A percentile compares a stretch with the other conserved stretches of the same genome.
These are phyloP conservation scores for Stratiolaelaps scimitus DNA, from an alignment of 1,140 invertebrate species.

Conservation along the genomic window DNA sequence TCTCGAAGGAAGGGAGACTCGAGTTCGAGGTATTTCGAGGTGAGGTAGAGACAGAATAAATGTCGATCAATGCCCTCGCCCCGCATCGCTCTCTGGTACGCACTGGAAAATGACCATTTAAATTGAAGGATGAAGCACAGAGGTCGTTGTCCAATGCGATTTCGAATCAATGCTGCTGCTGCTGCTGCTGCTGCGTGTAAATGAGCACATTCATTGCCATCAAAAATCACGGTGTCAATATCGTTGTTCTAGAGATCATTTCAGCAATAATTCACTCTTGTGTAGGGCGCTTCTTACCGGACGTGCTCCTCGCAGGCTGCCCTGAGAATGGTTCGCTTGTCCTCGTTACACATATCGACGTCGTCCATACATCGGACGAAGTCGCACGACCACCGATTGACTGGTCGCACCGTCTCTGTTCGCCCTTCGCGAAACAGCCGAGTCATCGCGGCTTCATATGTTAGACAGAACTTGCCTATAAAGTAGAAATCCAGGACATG, in stretches of 20 bases:
- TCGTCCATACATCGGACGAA: slow-evolving; percentile 76
- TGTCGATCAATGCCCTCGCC: slow-evolving; percentile 91
- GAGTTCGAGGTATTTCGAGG: slow-evolving; percentile 91
- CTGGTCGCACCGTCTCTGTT: slow-evolving; percentile 92
- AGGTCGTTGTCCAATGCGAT: too few species aligned
- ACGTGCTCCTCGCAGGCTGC: slow-evolving; percentile 22
- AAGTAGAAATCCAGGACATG: too few species aligned
- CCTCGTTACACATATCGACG: slow-evolving; percentile 1
- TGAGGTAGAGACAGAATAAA: slow-evolving; percentile 91
- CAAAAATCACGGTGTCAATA: too few species aligned
- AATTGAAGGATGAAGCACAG: not conserved
- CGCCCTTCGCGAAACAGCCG: slow-evolving; percentile 86
- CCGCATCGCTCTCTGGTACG: slow-evolving; percentile 89
- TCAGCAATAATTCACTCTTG: too few species aligned
- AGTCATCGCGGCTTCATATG: slow-evolving; percentile 98
- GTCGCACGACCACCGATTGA: slow-evolving; percentile 73
- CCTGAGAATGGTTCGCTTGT: not conserved
- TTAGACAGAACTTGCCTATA: slow-evolving; percentile 76
- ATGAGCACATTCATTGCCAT: too few species aligned
- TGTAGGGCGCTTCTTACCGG: too few species aligned
- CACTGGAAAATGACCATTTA: slow-evolving; percentile 43
- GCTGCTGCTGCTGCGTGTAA: too few species aligned
- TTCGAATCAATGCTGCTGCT: too few species aligned
- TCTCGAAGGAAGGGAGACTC: slow-evolving; percentile 81
- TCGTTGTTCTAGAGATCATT: not conserved